Conservation (phyloP, 2,797 vertebrate genomes). For the Bryconaethiops microstoma region DNA sequence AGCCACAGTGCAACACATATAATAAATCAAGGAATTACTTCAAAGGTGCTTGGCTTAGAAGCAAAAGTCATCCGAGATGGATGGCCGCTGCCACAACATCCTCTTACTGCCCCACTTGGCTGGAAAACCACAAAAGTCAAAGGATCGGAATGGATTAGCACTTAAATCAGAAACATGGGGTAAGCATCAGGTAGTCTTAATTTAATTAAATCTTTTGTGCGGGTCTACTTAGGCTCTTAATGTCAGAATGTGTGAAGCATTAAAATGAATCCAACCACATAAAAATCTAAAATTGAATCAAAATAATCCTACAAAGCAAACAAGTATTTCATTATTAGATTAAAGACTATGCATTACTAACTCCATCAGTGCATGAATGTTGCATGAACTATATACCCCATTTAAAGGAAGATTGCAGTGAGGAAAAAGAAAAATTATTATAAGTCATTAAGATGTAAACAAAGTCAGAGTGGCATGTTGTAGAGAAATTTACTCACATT, state of each 20-base stretch:
- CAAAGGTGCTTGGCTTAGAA: slow-evolving; percentile 7
- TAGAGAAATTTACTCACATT: too few species aligned
- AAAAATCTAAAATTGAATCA: too few species aligned
- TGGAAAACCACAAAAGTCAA: slow-evolving; percentile 18
- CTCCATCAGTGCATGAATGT: neutral
- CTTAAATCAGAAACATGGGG: slow-evolving; percentile 27
- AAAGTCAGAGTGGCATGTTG: too few species aligned
- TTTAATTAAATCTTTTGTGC: neutral
- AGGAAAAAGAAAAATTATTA: too few species aligned
- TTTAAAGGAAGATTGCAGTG: neutral
- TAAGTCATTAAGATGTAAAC: neutral
- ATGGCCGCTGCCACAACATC: slow-evolving; percentile 34
- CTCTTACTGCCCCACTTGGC: slow-evolving; percentile 8
- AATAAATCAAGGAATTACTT: slow-evolving; percentile 28
- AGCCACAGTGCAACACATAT: neutral
- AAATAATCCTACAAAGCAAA: too few species aligned
- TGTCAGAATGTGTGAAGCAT: slow-evolving; percentile 1
- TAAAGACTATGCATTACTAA: too few species aligned
- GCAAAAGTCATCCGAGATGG: slow-evolving; percentile 16
- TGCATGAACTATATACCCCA: neutral
- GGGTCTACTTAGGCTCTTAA: neutral
- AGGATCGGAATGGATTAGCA: slow-evolving; percentile 33
- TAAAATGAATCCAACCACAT: neutral
- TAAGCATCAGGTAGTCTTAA: slow-evolving; percentile 24
- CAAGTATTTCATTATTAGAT: too few species aligned